Percentiles rank a stretch among this genome's conserved stretches.
phyloP scores from a whole-genome alignment of 2,113 vertebrate genomes.

The Lota lota region DNA sequence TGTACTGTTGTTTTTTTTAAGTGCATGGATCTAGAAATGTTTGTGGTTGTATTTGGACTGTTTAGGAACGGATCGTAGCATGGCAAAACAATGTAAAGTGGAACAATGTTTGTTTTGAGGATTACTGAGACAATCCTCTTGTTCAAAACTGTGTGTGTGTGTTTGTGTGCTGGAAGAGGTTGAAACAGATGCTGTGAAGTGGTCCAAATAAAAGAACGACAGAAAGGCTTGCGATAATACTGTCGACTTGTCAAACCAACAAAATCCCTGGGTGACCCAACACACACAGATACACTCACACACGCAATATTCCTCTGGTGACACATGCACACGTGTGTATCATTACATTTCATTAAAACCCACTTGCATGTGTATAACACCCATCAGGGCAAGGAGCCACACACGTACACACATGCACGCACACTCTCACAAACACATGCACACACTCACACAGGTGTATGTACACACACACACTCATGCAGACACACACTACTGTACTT shows the following conservation, averaged over 20 bases:
- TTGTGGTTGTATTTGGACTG: constrained; percentile 2
- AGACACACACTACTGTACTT: constrained; percentile 3
- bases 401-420: constrained; percentile 3
- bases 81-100: constrained; percentile 40
- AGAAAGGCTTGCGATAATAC: constrained; percentile 33
- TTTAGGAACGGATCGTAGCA: constrained; percentile 21
- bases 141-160: constrained; percentile 29
- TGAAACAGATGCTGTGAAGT: constrained; percentile 47
- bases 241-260: constrained; percentile 37
- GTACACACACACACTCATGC: background rate
- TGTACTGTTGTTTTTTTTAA: no score
- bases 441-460: no score
- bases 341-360: constrained; percentile 29
- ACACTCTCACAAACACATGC: constrained; percentile 10
- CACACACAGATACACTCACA: constrained; percentile 6
- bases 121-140: constrained; percentile 54
- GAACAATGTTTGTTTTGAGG: constrained; percentile 58
- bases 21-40: constrained; percentile 10
- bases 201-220: constrained; percentile 43
- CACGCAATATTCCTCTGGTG: constrained; percentile 1
- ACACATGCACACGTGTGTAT: constrained; percentile 4
- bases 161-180: constrained; percentile 34
- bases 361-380: constrained; percentile 1
- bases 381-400: constrained; percentile 5
- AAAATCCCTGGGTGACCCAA: constrained; percentile 28